phyloP scores from a whole-genome alignment of 2,797 vertebrate species.

The Arrhamphus sclerolepis region DNA sequence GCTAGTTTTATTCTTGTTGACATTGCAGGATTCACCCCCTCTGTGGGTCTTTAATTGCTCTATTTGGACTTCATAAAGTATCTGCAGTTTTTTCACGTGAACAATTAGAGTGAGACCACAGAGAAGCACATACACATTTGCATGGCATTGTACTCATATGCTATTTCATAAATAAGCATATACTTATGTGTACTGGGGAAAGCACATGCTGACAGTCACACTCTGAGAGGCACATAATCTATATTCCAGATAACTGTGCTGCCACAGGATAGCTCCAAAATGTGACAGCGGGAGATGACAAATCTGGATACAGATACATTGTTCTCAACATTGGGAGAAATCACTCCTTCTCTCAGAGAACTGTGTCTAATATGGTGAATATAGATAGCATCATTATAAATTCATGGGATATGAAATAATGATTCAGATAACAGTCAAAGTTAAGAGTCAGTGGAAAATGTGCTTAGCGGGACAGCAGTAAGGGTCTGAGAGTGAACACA shows the following conservation, averaged over 20 bases:
- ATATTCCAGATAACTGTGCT: slow-evolving; percentile 39
- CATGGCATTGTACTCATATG: slow-evolving; percentile 9
- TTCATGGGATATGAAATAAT: slow-evolving; percentile 68
- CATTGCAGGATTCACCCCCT: slow-evolving; percentile 46
- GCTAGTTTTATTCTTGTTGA: slow-evolving; percentile 63
- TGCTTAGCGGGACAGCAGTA: slow-evolving; percentile 33
- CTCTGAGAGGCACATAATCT: slow-evolving; percentile 39
- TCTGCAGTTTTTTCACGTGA: slow-evolving; percentile 37
- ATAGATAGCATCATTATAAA: slow-evolving; percentile 65
- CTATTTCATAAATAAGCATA: slow-evolving; percentile 35
- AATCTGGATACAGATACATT: slow-evolving; percentile 57
- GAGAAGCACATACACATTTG: slow-evolving; percentile 22
- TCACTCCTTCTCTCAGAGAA: slow-evolving; percentile 47
- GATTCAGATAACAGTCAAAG: slow-evolving; percentile 60
- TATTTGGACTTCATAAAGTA: slow-evolving; percentile 55
- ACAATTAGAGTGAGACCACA: slow-evolving; percentile 42
- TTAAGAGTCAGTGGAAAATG: slow-evolving; percentile 49
- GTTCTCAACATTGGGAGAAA: slow-evolving; percentile 47
- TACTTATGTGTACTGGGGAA: slow-evolving; percentile 4
- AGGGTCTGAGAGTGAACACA: slow-evolving; percentile 20
- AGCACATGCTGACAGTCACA: slow-evolving; percentile 6
- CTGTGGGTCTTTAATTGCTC: slow-evolving; percentile 62
- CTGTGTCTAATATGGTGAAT: slow-evolving; percentile 69
- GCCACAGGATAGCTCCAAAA: slow-evolving; percentile 42
- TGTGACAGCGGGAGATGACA: slow-evolving; percentile 49